These are phyloP conservation scores for Cosmorhoe ocellata DNA, from an alignment of 2,888 invertebrate genomes.

Conservation along the genomic window DNA sequence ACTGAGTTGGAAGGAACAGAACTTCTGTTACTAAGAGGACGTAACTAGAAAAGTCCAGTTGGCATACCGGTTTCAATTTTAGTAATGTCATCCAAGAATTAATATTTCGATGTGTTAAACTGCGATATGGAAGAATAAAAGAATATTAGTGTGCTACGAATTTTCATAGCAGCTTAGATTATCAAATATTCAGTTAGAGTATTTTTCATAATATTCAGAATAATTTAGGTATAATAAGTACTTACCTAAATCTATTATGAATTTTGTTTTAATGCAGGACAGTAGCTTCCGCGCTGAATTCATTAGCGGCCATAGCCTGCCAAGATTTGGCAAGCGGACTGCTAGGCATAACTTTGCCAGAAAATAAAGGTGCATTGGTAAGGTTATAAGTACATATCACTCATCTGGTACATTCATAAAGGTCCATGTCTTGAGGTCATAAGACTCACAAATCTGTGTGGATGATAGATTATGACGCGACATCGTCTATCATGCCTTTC, in stretches of 20 bases:
- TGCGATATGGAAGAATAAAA: too few relatives aligned
- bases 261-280: slow-evolving; percentile 83
- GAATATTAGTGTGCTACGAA: too few relatives aligned
- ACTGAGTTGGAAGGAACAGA: slow-evolving; percentile 47
- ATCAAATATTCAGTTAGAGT: too few relatives aligned
- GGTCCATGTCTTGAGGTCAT: too few relatives aligned
- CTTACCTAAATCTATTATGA: neutral
- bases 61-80: slow-evolving; percentile 65
- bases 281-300: slow-evolving; percentile 97
- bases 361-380: slow-evolving; percentile 89
- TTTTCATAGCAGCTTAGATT: too few relatives aligned
- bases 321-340: slow-evolving; percentile 92
- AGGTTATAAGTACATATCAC: slow-evolving; percentile 32
- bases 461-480: too few relatives aligned
- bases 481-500: too few relatives aligned
- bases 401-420: too few relatives aligned
- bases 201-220: too few relatives aligned
- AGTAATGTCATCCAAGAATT: slow-evolving; percentile 43
- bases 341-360: slow-evolving; percentile 86
- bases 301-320: slow-evolving; percentile 94
- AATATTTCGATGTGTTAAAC: slow-evolving; percentile 38
- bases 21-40: slow-evolving; percentile 45
- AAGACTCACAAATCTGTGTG: too few relatives aligned
- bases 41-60: slow-evolving; percentile 67
- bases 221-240: too few relatives aligned